Base-by-base conservation (phyloP, 2,797 vertebrate genomes). In the Pempheris klunzingeri region DNA sequence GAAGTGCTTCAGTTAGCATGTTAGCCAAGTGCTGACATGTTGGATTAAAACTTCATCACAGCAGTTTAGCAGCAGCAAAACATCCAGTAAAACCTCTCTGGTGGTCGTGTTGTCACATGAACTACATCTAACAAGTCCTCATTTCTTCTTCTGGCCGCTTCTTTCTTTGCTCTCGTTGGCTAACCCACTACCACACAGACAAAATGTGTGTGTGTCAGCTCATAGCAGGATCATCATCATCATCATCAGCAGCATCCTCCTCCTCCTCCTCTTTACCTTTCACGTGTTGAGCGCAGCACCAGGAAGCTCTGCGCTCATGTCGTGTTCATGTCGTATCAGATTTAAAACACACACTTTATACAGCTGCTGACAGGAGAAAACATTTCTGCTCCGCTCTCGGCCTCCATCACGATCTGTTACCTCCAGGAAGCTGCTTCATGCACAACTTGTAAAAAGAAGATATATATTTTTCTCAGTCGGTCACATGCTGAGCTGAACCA, bases 61-160 rank as follows among this genome's bases (percentile, higher is more conserved):
- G 50, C 50, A 12, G 15, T n/a, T 38, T 14, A 7, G 22, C 36
- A 22, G 15, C n/a, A 22, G 11, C 10, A 22, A 14, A 34, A 55
- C 28, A 10, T 9, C 17, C 3, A 52, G 24, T 52, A 11, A 15
- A 36, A 58, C 34, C 14, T 24, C 55, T 58, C n/a, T n/a, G 18
- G 0, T 6, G 22, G 22, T 57, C 57, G 24, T 28, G 24, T 60
- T 30, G 14, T 58, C 7, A 20, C 59, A 30, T 28, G 46, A 46
- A 62, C 41, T 18, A 46, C 59, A 28, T 62, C 59, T 62, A 41
- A 26, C 13, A 46, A 62, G 43, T n/a, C 26, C 46, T 61, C 58
- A 30, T 41, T 60, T 61, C 22, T 26, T 44, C 24, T 28, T 61
- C 22, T 24, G n/a, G 14, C n/a, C n/a, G n/a, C 26, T 15, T 24